A percentile compares a stretch with the other conserved stretches of the same genome.
phyloP scores from a whole-genome alignment of 2,888 invertebrate genomes.

The Leptinotarsa haldemani region DNA sequence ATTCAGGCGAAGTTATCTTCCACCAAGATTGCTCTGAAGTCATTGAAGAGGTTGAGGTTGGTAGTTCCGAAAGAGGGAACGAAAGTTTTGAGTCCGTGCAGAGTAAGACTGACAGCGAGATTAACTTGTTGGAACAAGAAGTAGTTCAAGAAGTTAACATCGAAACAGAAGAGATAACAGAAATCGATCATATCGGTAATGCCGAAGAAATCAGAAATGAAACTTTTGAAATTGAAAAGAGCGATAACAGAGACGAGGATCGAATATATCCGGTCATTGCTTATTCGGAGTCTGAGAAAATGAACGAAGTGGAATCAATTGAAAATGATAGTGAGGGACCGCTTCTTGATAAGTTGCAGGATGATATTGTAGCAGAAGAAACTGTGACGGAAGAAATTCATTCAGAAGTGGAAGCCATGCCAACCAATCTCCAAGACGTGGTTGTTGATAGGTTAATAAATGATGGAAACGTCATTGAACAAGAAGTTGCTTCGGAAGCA shows the following conservation, averaged over 20 bases:
- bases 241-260: neutral
- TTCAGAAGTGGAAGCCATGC: slow-evolving; percentile 5
- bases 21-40: neutral
- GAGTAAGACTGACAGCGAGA: neutral
- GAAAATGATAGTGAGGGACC: neutral
- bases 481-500: neutral
- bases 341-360: neutral
- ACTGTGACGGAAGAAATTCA: neutral
- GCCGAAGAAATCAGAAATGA: neutral
- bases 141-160: slow-evolving; percentile 2
- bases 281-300: no score
- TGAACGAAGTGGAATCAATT: neutral
- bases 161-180: neutral
- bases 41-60: neutral
- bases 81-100: slow-evolving; percentile 1
- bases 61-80: neutral
- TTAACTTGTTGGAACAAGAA: slow-evolving; percentile 5
- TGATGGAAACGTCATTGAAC: neutral
- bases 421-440: neutral
- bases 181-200: neutral
- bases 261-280: no score
- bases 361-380: neutral
- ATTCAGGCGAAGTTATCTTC: neutral
- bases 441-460: neutral
- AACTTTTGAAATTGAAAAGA: neutral